Conservation (phyloP, 2,797 vertebrate genomes). For the Molossus alvarezi region DNA sequence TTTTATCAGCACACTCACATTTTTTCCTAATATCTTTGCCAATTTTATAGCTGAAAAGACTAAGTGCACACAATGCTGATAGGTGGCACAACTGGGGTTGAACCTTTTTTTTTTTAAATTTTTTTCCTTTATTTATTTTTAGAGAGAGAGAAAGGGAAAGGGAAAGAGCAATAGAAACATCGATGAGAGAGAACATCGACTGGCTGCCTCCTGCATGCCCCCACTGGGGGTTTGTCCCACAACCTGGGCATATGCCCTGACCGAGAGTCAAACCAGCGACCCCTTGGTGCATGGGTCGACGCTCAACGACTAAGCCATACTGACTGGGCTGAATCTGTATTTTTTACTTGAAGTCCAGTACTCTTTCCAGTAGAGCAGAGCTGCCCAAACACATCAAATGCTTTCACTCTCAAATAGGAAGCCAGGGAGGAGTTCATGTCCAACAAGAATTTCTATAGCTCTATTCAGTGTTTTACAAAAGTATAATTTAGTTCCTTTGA, state of each 20-base stretch:
- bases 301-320: no score
- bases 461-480: neutral
- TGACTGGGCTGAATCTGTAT: fast-evolving
- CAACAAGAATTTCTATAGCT: neutral
- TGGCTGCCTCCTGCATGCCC: no score
- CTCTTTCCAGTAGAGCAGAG: neutral
- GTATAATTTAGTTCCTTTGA: neutral
- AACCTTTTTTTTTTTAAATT: no score
- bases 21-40: conserved; percentile 14
- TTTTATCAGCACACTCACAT: neutral
- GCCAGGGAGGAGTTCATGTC: neutral
- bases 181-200: no score
- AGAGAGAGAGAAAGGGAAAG: no score
- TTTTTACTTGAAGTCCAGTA: neutral
- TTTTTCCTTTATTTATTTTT: no score
- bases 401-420: neutral
- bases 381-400: neutral
- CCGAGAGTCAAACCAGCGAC: no score
- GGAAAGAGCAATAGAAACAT: no score
- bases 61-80: neutral
- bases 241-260: no score
- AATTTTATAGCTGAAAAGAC: neutral
- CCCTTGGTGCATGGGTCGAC: no score
- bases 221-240: no score
- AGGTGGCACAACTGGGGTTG: neutral